These are phyloP conservation scores for Chrysocyon brachyurus DNA, from an alignment of 2,797 vertebrate species.

Conservation along the genomic window DNA sequence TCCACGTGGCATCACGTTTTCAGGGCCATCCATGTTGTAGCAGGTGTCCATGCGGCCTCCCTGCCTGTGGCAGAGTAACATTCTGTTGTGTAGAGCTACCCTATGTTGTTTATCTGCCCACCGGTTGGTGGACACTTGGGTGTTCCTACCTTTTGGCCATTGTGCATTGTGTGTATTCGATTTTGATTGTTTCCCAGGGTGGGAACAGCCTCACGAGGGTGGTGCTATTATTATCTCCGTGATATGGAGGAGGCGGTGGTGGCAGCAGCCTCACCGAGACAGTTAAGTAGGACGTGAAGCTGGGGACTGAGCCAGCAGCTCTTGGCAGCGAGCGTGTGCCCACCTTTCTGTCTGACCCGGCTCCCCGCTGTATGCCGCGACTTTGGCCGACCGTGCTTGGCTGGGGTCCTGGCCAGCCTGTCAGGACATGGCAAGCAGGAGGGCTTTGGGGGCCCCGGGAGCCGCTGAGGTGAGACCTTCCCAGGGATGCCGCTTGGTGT, in stretches of 20 bases:
- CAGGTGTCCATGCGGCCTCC: fast-evolving
- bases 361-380: not conserved
- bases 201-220: not conserved
- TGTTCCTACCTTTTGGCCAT: not conserved
- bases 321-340: fast-evolving
- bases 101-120: fast-evolving
- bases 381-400: fast-evolving
- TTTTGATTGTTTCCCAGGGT: fast-evolving
- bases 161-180: not conserved
- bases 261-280: not conserved
- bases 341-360: not conserved
- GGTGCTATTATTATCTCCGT: not conserved
- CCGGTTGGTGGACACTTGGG: fast-evolving
- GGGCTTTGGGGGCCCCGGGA: not conserved
- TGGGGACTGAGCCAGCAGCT: not conserved
- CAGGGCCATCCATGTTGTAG: not conserved
- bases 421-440: not conserved
- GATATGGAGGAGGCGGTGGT: fast-evolving
- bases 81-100: fast-evolving
- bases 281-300: not conserved
- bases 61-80: too few species aligned
- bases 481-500: not conserved
- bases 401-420: not conserved
- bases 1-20: fast-evolving
- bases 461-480: not conserved